A percentile compares a stretch with the other conserved stretches of the same genome.
Conservation (phyloP, 1,140 invertebrate genomes). For the Leptinotarsa undecemlineata region DNA sequence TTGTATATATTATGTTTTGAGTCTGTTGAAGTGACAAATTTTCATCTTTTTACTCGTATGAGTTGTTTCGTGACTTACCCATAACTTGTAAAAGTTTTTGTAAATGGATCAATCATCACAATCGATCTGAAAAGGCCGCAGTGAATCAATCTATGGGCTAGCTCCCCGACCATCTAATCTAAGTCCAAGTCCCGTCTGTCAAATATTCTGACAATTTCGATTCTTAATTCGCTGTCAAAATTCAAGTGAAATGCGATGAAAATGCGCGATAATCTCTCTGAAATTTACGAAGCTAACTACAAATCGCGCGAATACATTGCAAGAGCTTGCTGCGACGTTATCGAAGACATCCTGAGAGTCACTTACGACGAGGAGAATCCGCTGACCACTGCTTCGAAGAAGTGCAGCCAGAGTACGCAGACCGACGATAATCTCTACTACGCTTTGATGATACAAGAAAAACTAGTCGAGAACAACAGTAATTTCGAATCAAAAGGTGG, state of each 20-base stretch:
- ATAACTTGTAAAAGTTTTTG: too few relatives aligned
- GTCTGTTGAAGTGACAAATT: too few relatives aligned
- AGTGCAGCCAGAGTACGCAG: conserved; percentile 34
- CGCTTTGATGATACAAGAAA: conserved; percentile 31
- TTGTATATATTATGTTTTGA: too few relatives aligned
- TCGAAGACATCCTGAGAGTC: conserved; percentile 36
- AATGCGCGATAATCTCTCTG: conserved; percentile 16
- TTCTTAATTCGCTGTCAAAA: conserved; percentile 17
- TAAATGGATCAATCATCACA: too few relatives aligned
- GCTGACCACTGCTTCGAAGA: conserved; percentile 28
- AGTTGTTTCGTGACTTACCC: too few relatives aligned
- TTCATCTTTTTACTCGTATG: too few relatives aligned
- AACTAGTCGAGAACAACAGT: conserved; percentile 28
- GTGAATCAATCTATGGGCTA: too few relatives aligned
- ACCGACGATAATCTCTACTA: conserved; percentile 30
- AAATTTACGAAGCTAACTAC: conserved; percentile 27
- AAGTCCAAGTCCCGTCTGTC: too few relatives aligned
- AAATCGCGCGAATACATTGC: conserved; percentile 37
- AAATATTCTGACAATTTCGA: too few relatives aligned
- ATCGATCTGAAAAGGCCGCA: too few relatives aligned
- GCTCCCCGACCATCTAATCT: too few relatives aligned
- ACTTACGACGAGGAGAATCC: conserved; percentile 42
- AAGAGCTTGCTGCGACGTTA: conserved; percentile 35
- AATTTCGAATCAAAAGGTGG: neutral
- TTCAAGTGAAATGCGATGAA: conserved; percentile 27